Evolutionary conservation across 2,113 vertebrate genomes (phyloP), one percentile per base, ranked within the genome.

Genomic region (Gadus macrocephalus): DNA sequence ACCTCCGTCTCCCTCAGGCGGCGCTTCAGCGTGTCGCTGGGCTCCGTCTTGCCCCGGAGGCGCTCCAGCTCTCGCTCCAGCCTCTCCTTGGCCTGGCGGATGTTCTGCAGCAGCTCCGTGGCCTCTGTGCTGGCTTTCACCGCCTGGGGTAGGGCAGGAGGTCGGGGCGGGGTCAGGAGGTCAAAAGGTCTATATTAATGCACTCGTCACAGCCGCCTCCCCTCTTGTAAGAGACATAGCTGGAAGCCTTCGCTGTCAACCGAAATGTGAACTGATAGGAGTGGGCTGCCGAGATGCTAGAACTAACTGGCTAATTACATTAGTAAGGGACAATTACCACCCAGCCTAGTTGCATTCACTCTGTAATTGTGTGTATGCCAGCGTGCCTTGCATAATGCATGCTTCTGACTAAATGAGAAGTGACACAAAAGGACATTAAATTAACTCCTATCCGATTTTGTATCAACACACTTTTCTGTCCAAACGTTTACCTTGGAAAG

Each of bases 61-160:
- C 96, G 95, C 90, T 98, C 96, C 75, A 99, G 66, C 73, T 99
- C 96, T 9, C 95, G 91, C 81, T 99, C 97, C 15, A 97, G 93
- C 4, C 95, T 92, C 76, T 99, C 97, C 87, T 98, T 99, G 16
- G 97, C 96, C 89, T 98, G 97, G 27, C 97, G 96, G 74, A 99
- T 97, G 72, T 98, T 99, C 90, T 99, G 96, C 75, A 99, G 93
- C 71, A 99, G 93, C 86, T 99, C 97, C 0, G 97, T 98, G 72
- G 97, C 97, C 85, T 99, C 97, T 16, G 96, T 94, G 88, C 96
- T 98, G 28, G 97, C 97, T 87, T 97, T 98, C 65, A 99, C 96
- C 31, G 97, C 97, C 97, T 98, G 73, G 3, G 66, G 53, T 15
- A 77, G 70, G 68, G 69, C 60, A 83, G 5, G 64, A 67, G 77